These are phyloP conservation scores for Proctacanthus coquilletti DNA, from an alignment of 1,140 invertebrate genomes.

Conservation along the genomic window DNA sequence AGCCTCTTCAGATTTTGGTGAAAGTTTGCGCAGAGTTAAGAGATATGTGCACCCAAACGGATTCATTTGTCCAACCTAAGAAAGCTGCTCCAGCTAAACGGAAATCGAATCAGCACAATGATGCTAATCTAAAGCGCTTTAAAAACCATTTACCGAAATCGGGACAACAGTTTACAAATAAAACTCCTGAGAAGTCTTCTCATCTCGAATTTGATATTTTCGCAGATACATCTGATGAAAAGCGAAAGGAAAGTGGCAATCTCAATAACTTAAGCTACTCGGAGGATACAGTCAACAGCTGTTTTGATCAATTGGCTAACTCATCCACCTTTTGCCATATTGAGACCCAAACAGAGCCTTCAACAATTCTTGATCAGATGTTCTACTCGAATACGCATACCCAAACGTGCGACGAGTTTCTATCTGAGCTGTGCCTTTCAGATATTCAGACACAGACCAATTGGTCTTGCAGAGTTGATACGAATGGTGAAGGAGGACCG, in stretches of 20 bases:
- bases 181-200: no score
- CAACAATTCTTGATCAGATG: slow-evolving; percentile 26
- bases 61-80: no score
- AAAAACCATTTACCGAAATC: no score
- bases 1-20: neutral
- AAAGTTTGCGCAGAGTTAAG: neutral
- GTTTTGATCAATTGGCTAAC: neutral
- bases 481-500: neutral
- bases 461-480: slow-evolving; percentile 19
- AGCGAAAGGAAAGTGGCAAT: no score
- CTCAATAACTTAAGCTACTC: no score
- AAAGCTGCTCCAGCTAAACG: no score
- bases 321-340: slow-evolving; percentile 12
- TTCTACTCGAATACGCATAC: slow-evolving; percentile 39
- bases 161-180: no score
- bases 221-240: no score
- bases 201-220: no score
- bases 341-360: slow-evolving; percentile 32
- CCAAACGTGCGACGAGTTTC: slow-evolving; percentile 41
- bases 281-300: no score
- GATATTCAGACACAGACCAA: slow-evolving; percentile 45
- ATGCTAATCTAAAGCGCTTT: no score
- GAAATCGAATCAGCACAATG: no score
- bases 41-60: neutral
- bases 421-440: slow-evolving; percentile 35